These are phyloP conservation scores for Chionodraco myersi DNA, from an alignment of 2,113 vertebrate species.

Conservation along the genomic window DNA sequence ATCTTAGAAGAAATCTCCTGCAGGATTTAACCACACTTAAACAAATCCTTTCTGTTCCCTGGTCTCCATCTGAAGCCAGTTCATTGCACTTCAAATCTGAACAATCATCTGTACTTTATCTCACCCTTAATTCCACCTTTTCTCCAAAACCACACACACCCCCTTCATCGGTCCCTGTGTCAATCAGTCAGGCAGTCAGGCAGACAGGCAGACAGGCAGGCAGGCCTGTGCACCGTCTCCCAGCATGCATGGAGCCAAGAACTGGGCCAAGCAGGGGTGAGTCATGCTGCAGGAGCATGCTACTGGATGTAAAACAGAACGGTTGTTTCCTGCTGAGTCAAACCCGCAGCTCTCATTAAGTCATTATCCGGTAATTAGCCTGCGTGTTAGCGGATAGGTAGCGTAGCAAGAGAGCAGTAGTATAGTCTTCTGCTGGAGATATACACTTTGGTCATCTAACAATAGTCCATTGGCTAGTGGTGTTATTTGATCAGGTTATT, in stretches of 20 bases:
- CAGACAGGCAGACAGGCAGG: slow-evolving; percentile 19
- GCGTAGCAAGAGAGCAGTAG: slow-evolving; percentile 41
- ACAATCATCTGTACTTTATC: slow-evolving; percentile 26
- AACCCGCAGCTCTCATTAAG: slow-evolving; percentile 77
- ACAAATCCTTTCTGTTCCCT: neutral
- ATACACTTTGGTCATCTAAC: slow-evolving; percentile 30
- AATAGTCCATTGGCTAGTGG: slow-evolving; percentile 31
- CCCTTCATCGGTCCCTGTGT: slow-evolving; percentile 26
- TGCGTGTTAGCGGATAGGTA: slow-evolving; percentile 74
- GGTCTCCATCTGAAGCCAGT: neutral
- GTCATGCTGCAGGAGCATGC: slow-evolving; percentile 73
- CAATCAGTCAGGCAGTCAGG: slow-evolving; percentile 41
- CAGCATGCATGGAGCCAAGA: slow-evolving; percentile 32
- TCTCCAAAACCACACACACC: slow-evolving; percentile 26
- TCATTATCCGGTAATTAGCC: slow-evolving; percentile 78
- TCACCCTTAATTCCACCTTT: slow-evolving; percentile 42
- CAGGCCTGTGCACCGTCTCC: slow-evolving; percentile 46
- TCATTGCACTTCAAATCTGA: slow-evolving; percentile 7
- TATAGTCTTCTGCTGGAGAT: slow-evolving; percentile 26
- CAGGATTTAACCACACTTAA: neutral
- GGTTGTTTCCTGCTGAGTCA: slow-evolving; percentile 78
- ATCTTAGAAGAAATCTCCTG: too few relatives aligned
- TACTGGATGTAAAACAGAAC: slow-evolving; percentile 80
- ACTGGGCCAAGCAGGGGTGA: slow-evolving; percentile 59
- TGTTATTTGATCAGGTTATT: slow-evolving; percentile 54